phyloP scores from a whole-genome alignment of 2,888 invertebrate species.

The Sabatieria punctata region DNA sequence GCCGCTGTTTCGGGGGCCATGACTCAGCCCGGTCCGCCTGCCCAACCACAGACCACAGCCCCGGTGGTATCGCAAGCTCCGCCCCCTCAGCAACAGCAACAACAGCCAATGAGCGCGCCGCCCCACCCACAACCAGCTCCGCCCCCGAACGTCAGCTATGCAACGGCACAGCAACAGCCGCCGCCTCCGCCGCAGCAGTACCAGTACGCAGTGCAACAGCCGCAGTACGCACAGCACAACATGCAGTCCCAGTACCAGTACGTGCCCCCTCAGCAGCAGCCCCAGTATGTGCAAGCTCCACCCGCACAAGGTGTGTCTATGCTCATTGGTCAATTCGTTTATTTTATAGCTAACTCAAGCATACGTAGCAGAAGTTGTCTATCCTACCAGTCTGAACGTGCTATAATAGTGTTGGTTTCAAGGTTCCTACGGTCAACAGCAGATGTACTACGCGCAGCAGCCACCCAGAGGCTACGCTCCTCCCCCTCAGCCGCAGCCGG shows the following conservation, averaged over 20 bases:
- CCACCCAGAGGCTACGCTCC: neutral
- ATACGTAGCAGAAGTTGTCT: too few species aligned
- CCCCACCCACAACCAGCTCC: neutral
- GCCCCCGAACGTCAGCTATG: neutral
- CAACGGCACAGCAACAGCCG: neutral
- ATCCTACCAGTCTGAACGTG: too few species aligned
- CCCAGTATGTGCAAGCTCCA: too few species aligned
- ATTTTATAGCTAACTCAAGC: too few species aligned
- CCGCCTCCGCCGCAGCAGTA: neutral
- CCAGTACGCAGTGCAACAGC: neutral
- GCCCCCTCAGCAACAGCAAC: neutral
- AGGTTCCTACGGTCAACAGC: neutral
- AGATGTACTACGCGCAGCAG: neutral
- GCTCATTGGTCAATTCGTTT: too few species aligned
- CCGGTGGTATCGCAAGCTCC: neutral
- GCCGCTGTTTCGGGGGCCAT: too few species aligned
- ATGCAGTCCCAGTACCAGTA: neutral
- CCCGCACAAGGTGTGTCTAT: too few species aligned
- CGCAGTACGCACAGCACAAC: neutral
- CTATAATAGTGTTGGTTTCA: too few species aligned
- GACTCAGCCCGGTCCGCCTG: neutral
- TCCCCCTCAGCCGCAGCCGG: too few species aligned
- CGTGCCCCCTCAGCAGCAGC: neutral
- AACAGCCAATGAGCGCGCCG: neutral
- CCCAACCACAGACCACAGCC: constrained; percentile 7